Base-by-base conservation (phyloP, 2,888 invertebrate genomes). In the Hemithea aestivaria region DNA sequence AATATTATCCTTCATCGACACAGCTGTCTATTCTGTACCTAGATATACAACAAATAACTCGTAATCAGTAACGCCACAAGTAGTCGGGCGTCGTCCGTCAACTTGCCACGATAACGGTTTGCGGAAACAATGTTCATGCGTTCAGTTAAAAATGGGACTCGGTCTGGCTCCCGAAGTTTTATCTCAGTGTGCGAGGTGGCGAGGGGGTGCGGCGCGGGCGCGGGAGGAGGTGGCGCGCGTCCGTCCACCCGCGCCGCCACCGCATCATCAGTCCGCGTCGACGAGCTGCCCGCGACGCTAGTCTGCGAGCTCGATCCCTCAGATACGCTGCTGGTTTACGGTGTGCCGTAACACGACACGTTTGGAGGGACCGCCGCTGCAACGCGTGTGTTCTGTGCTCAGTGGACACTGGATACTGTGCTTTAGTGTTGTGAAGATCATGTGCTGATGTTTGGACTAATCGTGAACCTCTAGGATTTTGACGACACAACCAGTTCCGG, bases 291-390 rank as follows among this genome's bases (percentile, higher is more conserved):
- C 71, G 78, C 73, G 79, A 81, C 83, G 82, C 78, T 78, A 69
- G 84, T 77, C 66, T 81, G 76, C 73, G 77, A 80, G 72, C 70
- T 73, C 57, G 72, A 66, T 85, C 87, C 85, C 85, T 84, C 87
- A 87, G 85, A 87, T 85, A 84, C 85, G 83, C 80, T 85, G 85
- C 84, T 85, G 85, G 81, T 83, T 85, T 85, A 85, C 85, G 85
- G 85, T 74, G 80, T 70, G 75, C 85, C 85, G 85, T 85, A 85
- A 85, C 83, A 85, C 83, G 85, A 85, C 85, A 87, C 85, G 85
- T 87, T 87, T 87, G 85, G 85, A 85, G 85, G 87, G 85, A 84
- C 77, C 67, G 70, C 69, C 70, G 76, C 76, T 75, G 72, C 71
- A 74, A 71, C 79, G 77, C 70, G 81, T 80, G 82, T 84, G 81